Percentiles rank a stretch among this genome's conserved stretches.
Conservation (phyloP, 2,113 vertebrate genomes). For the Halcyon senegalensis region DNA sequence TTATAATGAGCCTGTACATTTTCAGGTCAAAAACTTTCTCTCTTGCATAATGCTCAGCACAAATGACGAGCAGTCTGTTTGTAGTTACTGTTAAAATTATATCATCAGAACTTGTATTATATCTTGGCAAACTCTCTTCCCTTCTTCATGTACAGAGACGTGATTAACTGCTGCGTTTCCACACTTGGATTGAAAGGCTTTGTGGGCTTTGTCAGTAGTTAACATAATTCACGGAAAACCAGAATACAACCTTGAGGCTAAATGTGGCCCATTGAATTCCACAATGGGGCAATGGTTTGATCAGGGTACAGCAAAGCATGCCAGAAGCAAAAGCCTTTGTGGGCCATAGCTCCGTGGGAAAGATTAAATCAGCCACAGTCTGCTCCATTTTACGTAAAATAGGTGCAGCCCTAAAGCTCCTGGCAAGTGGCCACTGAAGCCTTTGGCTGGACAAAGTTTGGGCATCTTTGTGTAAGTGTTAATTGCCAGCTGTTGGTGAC, state of each 20-base stretch:
- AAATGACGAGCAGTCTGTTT: slow-evolving; percentile 35
- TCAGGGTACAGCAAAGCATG: not conserved
- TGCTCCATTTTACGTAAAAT: slow-evolving; percentile 57
- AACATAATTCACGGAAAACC: slow-evolving; percentile 30
- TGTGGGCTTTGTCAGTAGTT: slow-evolving; percentile 13
- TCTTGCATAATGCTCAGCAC: slow-evolving; percentile 22
- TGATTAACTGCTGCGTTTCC: slow-evolving; percentile 44
- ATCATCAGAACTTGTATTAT: slow-evolving; percentile 13
- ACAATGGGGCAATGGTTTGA: slow-evolving; percentile 8
- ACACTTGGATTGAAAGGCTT: slow-evolving; percentile 10
- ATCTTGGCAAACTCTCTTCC: slow-evolving; percentile 18
- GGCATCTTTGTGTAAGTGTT: slow-evolving; percentile 50
- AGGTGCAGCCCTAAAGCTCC: slow-evolving; percentile 22
- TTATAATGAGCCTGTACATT: slow-evolving; percentile 33
- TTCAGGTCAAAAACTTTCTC: slow-evolving; percentile 43
- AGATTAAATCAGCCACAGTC: slow-evolving; percentile 42
- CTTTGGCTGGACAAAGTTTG: slow-evolving; percentile 38
- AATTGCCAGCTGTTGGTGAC: slow-evolving; percentile 66
- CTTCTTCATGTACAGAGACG: slow-evolving; percentile 6
- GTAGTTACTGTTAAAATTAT: slow-evolving; percentile 42
- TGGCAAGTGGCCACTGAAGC: not conserved
- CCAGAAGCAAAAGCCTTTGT: slow-evolving; percentile 49
- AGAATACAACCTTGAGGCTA: slow-evolving; percentile 48
- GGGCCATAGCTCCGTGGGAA: not conserved
- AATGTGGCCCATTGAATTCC: slow-evolving; percentile 42